Percentiles rank a stretch among this genome's conserved stretches.
Conservation (phyloP, 2,797 vertebrate species). For the Mormyrus proboscirostris region DNA sequence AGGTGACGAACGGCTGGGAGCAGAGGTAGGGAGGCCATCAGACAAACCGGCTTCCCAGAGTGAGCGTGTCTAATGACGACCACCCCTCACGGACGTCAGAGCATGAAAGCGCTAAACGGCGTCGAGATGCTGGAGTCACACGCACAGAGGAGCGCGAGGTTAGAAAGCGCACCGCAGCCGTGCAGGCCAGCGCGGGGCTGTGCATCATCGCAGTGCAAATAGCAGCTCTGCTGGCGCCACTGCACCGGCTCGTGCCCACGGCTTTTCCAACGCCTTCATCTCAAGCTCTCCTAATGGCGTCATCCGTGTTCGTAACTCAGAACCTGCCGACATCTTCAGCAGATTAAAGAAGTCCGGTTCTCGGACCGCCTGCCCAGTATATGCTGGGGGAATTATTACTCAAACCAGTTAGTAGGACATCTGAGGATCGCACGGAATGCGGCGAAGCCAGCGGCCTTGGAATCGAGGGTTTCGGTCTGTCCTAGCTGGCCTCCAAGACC, state of each 20-base stretch:
- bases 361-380: background rate
- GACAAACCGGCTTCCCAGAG: background rate
- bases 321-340: background rate
- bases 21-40: background rate
- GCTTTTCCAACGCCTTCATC: background rate
- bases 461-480: background rate
- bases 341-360: background rate
- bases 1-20: background rate
- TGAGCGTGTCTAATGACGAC: background rate
- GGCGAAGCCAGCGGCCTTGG: background rate
- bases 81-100: background rate
- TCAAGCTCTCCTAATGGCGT: background rate
- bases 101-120: background rate
- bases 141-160: background rate
- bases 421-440: background rate
- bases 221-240: background rate
- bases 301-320: background rate
- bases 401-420: background rate
- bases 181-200: no score
- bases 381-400: background rate
- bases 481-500: background rate
- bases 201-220: background rate
- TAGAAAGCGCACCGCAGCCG: background rate
- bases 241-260: background rate
- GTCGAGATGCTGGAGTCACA: background rate